A percentile compares a stretch with the other conserved stretches of the same genome.
Conservation (phyloP, 2,797 vertebrate species). For the Lagorchestes hirsutus region DNA sequence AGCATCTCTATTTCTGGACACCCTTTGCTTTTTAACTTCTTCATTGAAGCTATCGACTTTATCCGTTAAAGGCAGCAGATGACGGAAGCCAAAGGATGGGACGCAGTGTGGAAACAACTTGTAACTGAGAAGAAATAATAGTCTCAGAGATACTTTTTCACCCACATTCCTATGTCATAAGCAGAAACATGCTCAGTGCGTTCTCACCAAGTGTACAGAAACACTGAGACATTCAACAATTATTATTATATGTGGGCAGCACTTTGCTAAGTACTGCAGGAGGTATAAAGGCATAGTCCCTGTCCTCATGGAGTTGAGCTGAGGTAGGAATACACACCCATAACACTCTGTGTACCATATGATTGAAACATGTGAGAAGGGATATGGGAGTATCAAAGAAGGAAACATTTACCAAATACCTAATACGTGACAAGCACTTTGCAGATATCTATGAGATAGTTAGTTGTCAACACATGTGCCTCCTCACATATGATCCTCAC, state of each 20-base stretch:
- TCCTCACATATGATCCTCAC: not conserved
- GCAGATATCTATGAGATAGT: not conserved
- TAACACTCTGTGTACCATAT: not conserved
- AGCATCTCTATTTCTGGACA: slow-evolving; percentile 96
- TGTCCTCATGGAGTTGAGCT: not conserved
- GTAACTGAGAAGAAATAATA: slow-evolving; percentile 88
- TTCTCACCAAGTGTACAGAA: not conserved
- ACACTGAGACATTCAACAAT: not conserved
- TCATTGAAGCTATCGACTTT: slow-evolving; percentile 96
- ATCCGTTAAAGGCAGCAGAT: slow-evolving; percentile 95
- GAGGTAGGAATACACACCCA: not conserved
- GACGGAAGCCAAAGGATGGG: slow-evolving; percentile 97
- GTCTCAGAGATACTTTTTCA: slow-evolving; percentile 29
- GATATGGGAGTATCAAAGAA: not conserved
- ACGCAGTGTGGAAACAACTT: slow-evolving; percentile 95
- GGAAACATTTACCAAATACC: not conserved
- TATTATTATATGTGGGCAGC: not conserved
- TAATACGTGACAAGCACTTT: not conserved
- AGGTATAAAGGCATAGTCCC: not conserved
- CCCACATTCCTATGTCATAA: not conserved
- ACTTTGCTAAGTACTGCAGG: not conserved
- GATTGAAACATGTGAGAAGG: not conserved
- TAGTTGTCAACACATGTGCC: too few species aligned
- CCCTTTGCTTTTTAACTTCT: slow-evolving; percentile 97
- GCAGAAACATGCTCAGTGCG: not conserved